Evolutionary conservation across 1,140 invertebrate species (phyloP).

Genomic region (Papilio helenus): DNA sequence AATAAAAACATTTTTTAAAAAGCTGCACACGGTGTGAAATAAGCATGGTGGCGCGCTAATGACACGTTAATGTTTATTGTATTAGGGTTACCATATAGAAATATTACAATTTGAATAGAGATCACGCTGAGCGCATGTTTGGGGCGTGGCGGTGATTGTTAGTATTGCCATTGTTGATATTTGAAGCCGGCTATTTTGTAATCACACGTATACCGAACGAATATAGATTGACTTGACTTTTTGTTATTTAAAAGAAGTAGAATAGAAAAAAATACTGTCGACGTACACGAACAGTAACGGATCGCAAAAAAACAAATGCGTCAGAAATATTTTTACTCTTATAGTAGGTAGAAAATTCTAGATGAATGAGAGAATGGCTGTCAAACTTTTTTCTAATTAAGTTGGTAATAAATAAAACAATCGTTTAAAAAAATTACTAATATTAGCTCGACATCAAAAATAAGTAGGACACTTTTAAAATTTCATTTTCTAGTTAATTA

Average conservation of each 20-base stretch:
- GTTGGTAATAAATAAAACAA: neutral
- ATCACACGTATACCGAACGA: slow-evolving; percentile 61
- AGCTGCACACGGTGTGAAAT: slow-evolving; percentile 61
- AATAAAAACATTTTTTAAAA: slow-evolving; percentile 58
- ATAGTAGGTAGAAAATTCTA: neutral
- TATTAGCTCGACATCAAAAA: no score
- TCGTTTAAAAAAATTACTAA: neutral
- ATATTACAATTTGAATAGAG: slow-evolving; percentile 76
- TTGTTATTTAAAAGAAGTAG: neutral
- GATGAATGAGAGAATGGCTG: neutral
- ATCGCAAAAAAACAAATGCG: neutral
- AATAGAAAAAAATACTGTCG: slow-evolving; percentile 17
- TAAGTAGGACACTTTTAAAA: no score
- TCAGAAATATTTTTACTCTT: slow-evolving; percentile 23
- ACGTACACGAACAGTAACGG: neutral
- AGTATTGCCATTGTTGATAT: slow-evolving; percentile 71
- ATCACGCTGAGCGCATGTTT: slow-evolving; percentile 79
- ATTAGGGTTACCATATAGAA: slow-evolving; percentile 75
- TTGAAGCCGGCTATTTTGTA: slow-evolving; percentile 68
- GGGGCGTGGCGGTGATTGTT: slow-evolving; percentile 74
- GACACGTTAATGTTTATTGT: slow-evolving; percentile 80
- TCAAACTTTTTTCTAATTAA: neutral
- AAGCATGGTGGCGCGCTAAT: slow-evolving; percentile 74
- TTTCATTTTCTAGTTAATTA: neutral
- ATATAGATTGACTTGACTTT: slow-evolving; percentile 21